Conservation (phyloP, 53 echinoderm and acorn worm genomes). For the Holothuria leucospilota region DNA sequence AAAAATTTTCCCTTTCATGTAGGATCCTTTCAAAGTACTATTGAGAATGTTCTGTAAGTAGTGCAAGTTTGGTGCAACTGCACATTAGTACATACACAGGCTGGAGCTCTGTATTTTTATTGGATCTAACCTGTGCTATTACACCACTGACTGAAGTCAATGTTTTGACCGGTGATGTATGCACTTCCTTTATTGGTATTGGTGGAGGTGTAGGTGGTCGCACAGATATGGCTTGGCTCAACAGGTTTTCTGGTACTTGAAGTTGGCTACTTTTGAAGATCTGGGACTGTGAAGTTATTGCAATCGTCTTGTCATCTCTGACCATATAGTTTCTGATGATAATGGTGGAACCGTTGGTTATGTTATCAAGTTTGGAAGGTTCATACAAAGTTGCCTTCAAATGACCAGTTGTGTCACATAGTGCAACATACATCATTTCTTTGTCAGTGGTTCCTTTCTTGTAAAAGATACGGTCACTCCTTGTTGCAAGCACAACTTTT, state of each 20-base stretch:
- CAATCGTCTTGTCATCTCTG: conserved; percentile 25
- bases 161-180: too few relatives aligned
- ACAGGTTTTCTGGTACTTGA: background rate
- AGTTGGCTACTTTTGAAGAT: conserved; percentile 34
- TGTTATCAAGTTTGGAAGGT: too few relatives aligned
- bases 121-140: too few relatives aligned
- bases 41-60: too few relatives aligned
- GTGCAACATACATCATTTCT: conserved; percentile 15
- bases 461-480: background rate
- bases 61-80: too few relatives aligned
- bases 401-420: background rate
- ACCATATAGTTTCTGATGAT: background rate
- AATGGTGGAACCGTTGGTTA: conserved; percentile 15
- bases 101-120: too few relatives aligned
- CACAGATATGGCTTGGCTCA: background rate
- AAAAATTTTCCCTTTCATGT: too few relatives aligned
- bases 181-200: too few relatives aligned
- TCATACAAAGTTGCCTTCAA: too few relatives aligned
- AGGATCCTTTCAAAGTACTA: too few relatives aligned
- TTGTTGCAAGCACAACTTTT: conserved; percentile 17
- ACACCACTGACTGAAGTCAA: too few relatives aligned
- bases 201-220: conserved; percentile 6
- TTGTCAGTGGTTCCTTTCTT: conserved; percentile 19
- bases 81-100: too few relatives aligned
- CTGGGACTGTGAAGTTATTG: conserved; percentile 1